Conservation (phyloP, 2,113 vertebrate species). For the Spermophilus dauricus region DNA sequence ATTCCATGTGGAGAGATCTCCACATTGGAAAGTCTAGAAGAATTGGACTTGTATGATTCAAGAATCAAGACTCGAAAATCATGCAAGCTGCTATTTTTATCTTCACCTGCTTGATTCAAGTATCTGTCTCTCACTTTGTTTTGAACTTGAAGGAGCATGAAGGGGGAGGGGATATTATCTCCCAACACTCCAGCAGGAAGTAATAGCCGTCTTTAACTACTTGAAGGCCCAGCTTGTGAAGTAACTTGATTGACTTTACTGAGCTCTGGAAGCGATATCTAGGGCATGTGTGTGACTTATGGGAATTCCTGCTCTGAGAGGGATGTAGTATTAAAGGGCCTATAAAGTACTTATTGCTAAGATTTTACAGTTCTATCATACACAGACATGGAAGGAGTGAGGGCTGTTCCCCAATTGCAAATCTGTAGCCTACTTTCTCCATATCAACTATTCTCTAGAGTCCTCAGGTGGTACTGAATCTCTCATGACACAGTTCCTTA, state of each 20-base stretch:
- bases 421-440: background rate
- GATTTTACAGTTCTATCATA: constrained; percentile 28
- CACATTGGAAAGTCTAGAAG: background rate
- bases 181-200: background rate
- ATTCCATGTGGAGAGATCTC: background rate
- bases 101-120: background rate
- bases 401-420: background rate
- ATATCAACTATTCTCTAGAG: background rate
- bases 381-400: background rate
- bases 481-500: constrained; percentile 45
- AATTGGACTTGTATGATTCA: background rate
- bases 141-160: background rate
- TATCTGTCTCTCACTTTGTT: background rate
- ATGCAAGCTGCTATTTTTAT: constrained; percentile 17
- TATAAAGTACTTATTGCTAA: constrained; percentile 5
- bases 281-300: background rate
- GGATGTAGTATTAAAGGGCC: background rate
- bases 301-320: constrained; percentile 6
- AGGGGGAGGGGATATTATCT: background rate
- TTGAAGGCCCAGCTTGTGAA: background rate
- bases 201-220: background rate
- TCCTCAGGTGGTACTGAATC: constrained; percentile 49
- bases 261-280: background rate
- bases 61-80: constrained; percentile 23
- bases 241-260: background rate